Base-by-base conservation (phyloP, 2,113 vertebrate genomes). In the Phyllostomus hastatus region DNA sequence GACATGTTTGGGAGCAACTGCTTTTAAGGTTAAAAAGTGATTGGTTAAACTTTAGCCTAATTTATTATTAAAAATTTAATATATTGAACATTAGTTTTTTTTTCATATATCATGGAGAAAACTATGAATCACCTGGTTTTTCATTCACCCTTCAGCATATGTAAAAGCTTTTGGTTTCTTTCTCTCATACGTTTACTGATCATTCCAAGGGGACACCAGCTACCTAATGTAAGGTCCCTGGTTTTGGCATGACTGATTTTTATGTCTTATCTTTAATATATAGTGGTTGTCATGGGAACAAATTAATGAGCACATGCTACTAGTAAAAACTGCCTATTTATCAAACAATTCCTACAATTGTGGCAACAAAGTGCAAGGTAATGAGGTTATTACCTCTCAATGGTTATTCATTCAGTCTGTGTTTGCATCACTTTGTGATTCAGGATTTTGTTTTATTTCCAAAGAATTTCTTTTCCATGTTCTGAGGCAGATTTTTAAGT, bases 241-340 rank as follows among this genome's bases (percentile, higher is more conserved):
- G 17, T 83, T 89, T 3, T 97, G 91, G 67, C 72, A 92, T 11
- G 91, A 79, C 22, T 54, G 67, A 89, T 95, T 93, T 93, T 92
- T 67, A 52, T 43, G 33, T 89, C 28, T 80, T 80, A n/a, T 54
- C 6, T 96, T 94, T 52, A 82, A 80, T 87, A 17, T 75, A 41
- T 2, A 33, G 88, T 91, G 66, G 4, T 81, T 92, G 24, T 35
- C 84, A 75, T 87, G 48, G 31, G n/a, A 75, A 94, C 28, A 94
- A 57, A 86, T 41, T 50, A 89, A 67, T 91, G 31, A 87, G 7
- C 31, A 54, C 79, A 12, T 82, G 69, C 64, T 66, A 4, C n/a
- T 79, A 28, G 50, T 33, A 82, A 91, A 88, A 94, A 90, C 2
- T 75, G 16, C 48, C 73, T 93, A 0, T 43, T 4, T 91, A 46